These are phyloP conservation scores for Chondrilla cf. caribensis DNA, from an alignment of 37 sponge, comb jelly and placozoan species.

Conservation along the genomic window DNA sequence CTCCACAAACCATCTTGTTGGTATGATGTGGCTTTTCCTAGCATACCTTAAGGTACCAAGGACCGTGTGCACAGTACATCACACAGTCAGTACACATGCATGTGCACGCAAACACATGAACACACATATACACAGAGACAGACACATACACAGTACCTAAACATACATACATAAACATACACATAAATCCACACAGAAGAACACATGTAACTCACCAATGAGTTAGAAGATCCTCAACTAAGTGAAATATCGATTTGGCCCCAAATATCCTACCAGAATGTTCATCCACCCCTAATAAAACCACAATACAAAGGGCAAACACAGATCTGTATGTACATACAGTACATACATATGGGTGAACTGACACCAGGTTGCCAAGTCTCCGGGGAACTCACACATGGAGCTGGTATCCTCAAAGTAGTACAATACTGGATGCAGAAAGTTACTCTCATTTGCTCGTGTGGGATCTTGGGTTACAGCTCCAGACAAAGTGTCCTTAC, in stretches of 20 bases:
- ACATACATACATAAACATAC: too few relatives aligned
- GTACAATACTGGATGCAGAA: constrained; percentile 94
- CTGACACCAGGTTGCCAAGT: too few relatives aligned
- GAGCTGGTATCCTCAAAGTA: constrained; percentile 47
- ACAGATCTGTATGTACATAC: too few relatives aligned
- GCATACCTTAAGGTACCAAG: constrained; percentile 61
- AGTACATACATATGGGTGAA: too few relatives aligned
- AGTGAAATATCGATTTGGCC: constrained; percentile 58
- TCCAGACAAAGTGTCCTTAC: constrained; percentile 73
- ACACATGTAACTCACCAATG: constrained; percentile 55
- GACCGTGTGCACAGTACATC: neutral
- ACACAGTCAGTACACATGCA: neutral
- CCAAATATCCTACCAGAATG: constrained; percentile 25
- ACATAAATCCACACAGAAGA: too few relatives aligned
- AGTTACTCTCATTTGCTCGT: constrained; percentile 80
- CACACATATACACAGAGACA: too few relatives aligned
- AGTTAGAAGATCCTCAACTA: constrained; percentile 84
- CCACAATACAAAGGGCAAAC: too few relatives aligned
- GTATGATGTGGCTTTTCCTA: constrained; percentile 53
- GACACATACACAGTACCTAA: too few relatives aligned
- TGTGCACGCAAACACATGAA: too few relatives aligned
- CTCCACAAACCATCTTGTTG: constrained; percentile 76
- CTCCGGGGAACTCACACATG: neutral
- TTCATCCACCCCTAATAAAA: too few relatives aligned
- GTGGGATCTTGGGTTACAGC: constrained; percentile 49